Conservation (phyloP, 2,797 vertebrate species). For the Thamnophis elegans region DNA sequence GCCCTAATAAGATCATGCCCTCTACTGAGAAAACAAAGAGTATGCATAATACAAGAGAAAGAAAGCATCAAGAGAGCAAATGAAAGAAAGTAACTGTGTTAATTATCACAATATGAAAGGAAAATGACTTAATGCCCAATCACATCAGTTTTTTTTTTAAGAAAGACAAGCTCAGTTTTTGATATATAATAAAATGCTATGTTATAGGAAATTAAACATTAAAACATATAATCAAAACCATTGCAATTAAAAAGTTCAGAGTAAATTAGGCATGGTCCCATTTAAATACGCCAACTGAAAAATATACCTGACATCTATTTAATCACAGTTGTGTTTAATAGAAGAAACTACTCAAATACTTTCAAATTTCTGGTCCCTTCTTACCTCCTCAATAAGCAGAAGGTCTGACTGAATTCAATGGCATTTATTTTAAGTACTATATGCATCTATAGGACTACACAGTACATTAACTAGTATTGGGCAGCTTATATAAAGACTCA, state of each 20-base stretch:
- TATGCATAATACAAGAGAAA: slow-evolving; percentile 3
- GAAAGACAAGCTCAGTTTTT: neutral
- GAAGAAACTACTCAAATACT: neutral
- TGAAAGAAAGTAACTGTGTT: neutral
- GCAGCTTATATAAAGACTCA: neutral
- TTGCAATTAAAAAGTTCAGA: neutral
- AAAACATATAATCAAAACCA: neutral
- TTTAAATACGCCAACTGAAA: neutral
- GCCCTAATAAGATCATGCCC: neutral
- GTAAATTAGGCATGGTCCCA: neutral
- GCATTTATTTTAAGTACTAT: neutral
- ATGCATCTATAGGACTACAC: neutral
- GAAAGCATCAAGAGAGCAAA: neutral
- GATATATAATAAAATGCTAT: neutral
- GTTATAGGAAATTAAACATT: neutral
- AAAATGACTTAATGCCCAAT: neutral
- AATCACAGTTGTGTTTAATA: neutral
- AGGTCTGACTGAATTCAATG: neutral
- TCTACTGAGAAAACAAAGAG: neutral
- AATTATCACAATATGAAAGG: neutral
- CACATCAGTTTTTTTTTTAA: neutral
- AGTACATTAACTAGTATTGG: neutral
- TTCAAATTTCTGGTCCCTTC: neutral
- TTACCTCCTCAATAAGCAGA: neutral
- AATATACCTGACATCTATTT: neutral